Base-by-base conservation (phyloP, 2,113 vertebrate species). In the Nothocercus nigrocapillus region DNA sequence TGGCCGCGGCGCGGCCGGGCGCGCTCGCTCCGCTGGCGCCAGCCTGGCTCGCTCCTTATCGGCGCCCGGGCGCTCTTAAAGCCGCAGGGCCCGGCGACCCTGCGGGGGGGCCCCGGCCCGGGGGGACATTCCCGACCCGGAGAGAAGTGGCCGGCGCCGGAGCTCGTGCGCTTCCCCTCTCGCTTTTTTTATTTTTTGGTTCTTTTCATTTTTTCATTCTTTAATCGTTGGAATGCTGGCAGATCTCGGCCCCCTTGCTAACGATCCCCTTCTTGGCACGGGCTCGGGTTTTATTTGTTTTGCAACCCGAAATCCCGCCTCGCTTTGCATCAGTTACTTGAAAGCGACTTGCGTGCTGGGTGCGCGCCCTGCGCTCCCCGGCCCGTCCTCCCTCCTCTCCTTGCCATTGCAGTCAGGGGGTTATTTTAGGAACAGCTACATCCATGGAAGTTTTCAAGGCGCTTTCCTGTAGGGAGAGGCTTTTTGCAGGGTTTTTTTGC, bases 61-160 rank as follows among this genome's bases (percentile, higher is more conserved):
- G 98, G 98, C 98, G 98, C 98, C 98, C 98, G 94, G 97, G 97
- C 96, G 97, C 98, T 98, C 99, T 99, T 99, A 99, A 99, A 99
- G 99, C 97, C 98, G 98, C 98, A 25, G 51, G 51, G 24, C 51
- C 49, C 24, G 51, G 51, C 51, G 9, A 11, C 21, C 21, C 49
- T 11, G 51, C 51, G 51, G 51, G 51, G 97, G 97, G 80, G 72
- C 91, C 94, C 92, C 87, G 56, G 47, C 45, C 54, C 51, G 53
- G 27, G n/a, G 34, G 74, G 66, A 27, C 67, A n/a, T 34, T 7
- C 14, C 36, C 42, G 0, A 3, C 64, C 17, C 34, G 25, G 32
- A 10, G n/a, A 53, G 63, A 21, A 49, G 61, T 4, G 16, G 32
- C 21, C n/a, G 25, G 11, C 17, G 20, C 42, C 5, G 13, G 3